Evolutionary conservation across 2,113 vertebrate genomes (phyloP).

Genomic region (Aptenodytes patagonicus): DNA sequence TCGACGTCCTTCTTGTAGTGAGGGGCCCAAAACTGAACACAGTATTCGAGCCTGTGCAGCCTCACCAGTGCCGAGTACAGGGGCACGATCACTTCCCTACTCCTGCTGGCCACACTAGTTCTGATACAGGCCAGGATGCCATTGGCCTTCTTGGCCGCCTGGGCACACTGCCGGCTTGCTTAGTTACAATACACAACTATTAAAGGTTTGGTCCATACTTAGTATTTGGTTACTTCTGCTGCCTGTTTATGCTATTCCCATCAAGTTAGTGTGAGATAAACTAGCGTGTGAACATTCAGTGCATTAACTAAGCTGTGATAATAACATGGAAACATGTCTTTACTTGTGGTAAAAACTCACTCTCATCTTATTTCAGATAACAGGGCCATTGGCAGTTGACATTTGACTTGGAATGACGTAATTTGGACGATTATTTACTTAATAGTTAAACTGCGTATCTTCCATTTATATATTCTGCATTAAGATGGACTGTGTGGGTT

Average conservation of each 20-base stretch:
- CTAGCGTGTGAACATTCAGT: not conserved
- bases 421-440: not conserved
- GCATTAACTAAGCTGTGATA: not conserved
- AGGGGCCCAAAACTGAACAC: no score
- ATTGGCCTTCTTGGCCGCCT: no score
- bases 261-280: not conserved
- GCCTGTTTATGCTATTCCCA: not conserved
- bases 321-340: slow-evolving; percentile 3
- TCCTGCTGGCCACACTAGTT: no score
- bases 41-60: no score
- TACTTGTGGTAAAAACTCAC: slow-evolving; percentile 27
- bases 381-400: slow-evolving; percentile 6
- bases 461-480: slow-evolving; percentile 16
- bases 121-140: no score
- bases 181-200: not conserved
- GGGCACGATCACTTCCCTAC: no score
- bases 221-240: not conserved
- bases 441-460: not conserved
- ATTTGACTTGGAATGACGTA: slow-evolving; percentile 37
- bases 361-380: slow-evolving; percentile 4
- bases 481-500: slow-evolving; percentile 25
- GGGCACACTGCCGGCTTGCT: not conserved
- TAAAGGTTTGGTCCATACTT: not conserved
- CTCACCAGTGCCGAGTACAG: no score
- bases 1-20: no score